phyloP scores from a whole-genome alignment of 2,888 invertebrate species.

The Athripsodes cinereus region DNA sequence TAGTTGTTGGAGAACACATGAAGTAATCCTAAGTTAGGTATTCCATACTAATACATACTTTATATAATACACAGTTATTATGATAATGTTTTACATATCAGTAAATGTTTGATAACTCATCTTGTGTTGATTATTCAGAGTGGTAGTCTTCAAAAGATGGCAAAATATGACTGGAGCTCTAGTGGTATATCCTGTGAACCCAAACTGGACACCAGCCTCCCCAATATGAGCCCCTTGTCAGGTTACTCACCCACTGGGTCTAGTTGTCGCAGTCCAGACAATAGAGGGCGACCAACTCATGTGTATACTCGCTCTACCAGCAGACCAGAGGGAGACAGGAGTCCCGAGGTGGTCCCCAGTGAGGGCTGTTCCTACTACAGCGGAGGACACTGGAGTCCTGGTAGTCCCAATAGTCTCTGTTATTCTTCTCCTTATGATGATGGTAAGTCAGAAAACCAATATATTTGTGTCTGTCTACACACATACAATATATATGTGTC shows the following conservation, averaged over 20 bases:
- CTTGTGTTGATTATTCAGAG: slow-evolving; percentile 33
- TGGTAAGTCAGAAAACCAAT: slow-evolving; percentile 18
- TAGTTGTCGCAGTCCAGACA: slow-evolving; percentile 11
- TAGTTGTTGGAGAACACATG: too few species aligned
- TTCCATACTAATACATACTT: too few species aligned
- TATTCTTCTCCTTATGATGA: slow-evolving; percentile 38
- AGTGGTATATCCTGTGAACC: slow-evolving; percentile 43
- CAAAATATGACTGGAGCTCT: slow-evolving; percentile 43
- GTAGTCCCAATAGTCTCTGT: slow-evolving; percentile 44
- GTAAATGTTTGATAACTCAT: too few species aligned
- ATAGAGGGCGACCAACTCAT: not conserved
- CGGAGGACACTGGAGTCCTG: slow-evolving; percentile 52
- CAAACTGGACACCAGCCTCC: slow-evolving; percentile 41
- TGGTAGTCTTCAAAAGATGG: slow-evolving; percentile 40
- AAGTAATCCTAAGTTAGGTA: too few species aligned
- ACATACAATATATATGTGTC: not conserved
- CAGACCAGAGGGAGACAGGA: slow-evolving; percentile 39
- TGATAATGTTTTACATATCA: too few species aligned
- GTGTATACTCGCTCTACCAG: slow-evolving; percentile 27
- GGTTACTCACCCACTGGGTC: slow-evolving; percentile 34
- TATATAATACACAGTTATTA: too few species aligned
- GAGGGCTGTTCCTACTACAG: slow-evolving; percentile 38
- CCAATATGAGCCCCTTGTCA: slow-evolving; percentile 37
- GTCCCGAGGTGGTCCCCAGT: slow-evolving; percentile 42
- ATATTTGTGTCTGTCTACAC: not conserved